Base-by-base conservation (phyloP, 2,113 vertebrate species). In the Oryzias melastigma region DNA sequence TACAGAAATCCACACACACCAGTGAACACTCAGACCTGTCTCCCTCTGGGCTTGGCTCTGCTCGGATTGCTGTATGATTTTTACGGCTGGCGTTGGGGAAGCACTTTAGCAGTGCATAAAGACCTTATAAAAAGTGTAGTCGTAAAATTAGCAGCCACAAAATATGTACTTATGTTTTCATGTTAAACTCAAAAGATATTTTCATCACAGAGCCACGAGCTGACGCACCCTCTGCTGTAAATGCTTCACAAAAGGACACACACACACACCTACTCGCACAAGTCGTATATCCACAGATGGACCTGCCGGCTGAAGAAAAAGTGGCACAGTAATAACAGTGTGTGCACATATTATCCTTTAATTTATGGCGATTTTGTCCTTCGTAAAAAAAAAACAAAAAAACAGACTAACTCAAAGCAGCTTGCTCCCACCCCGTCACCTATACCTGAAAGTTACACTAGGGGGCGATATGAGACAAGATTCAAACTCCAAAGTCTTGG, bases 111-210 rank as follows among this genome's bases (percentile, higher is more conserved):
- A 86, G 86, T 80, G 81, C 85, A 90, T 91, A 89, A 91, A 91
- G 85, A 89, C 88, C 87, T 87, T 91, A 90, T 92, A 92, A 91
- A 92, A 90, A 84, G 76, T 78, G 85, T 71, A 77, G 80, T 90
- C 86, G 65, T 91, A 91, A 92, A 92, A 91, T 91, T 90, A 91
- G 87, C 89, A 91, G 89, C 89, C 87, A 56, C 91, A 88, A 89
- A 90, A 91, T 88, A 92, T 91, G 87, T 89, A 89, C 87, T 90
- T 87, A 85, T 85, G 86, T 88, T 89, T 86, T 86, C 80, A 88
- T 68, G 81, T 86, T 81, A 86, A 82, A 82, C 83, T 85, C 65
- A 68, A 81, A 67, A 71, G 79, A 85, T 81, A 90, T 89, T 87
- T 89, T 83, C 82, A 89, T 87, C 82, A 67, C 62, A 17, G 22